Base-by-base conservation (phyloP, 2,888 invertebrate genomes). In the Kryphioiulus occultus region DNA sequence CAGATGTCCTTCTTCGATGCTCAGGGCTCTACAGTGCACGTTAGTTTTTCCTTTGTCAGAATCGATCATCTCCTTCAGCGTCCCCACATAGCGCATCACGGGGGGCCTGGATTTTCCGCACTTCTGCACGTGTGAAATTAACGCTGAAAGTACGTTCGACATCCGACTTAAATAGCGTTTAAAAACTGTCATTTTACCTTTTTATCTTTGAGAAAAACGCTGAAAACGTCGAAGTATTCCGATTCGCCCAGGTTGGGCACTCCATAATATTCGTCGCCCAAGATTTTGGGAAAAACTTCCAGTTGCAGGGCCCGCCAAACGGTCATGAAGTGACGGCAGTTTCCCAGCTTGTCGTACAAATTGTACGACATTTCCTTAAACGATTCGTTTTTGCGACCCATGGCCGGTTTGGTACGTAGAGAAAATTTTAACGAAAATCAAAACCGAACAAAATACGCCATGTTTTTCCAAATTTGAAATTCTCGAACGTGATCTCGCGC, bases 281-380 rank as follows among this genome's bases (percentile, higher is more conserved):
- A 30, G 17, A 78, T 78, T 78, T 78, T 78, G 12, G 78, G 78
- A 78, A 78, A 30, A 78, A 78, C 78, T 26, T 78, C 78, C 15
- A 1, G 30, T 3, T 30, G 26, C 30, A 78, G 30, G 15, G 78
- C 78, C 15, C 30, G 30, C 78, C 78, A 78, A 15, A 30, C 30
- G 30, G 78, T 78, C 30, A 15, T 30, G 30, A 78, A 78, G 17
- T 78, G 12, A 4, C 30, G 78, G 78, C 78, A 78, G 0, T 15
- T 78, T 15, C 78, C 78, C 30, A 78, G 15, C 12, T 12, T 30
- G 0, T 78, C 15, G 78, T 30, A 78, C 30, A 78, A 30, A 17
- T 30, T 30, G 78, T 15, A 30, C 30, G 78, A 78, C 78, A 78
- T 78, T 4, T 78, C 15, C 17, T 9, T 17, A 30, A 78, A 78